Conservation (phyloP, 2,888 invertebrate species). For the Epistrophella euchroma region DNA sequence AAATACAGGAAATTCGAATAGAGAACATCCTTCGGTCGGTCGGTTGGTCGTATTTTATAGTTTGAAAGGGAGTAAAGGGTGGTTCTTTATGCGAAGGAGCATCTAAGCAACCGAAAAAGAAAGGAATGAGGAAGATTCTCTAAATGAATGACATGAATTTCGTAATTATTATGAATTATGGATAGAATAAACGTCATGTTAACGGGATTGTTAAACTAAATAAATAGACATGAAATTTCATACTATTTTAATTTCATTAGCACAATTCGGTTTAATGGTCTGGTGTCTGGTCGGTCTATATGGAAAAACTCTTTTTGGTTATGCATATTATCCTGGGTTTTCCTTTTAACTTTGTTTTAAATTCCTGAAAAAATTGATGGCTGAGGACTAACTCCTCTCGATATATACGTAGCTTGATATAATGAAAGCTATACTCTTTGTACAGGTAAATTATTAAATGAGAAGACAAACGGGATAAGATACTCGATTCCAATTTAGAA, state of each 20-base stretch:
- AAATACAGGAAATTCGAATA: slow-evolving; percentile 21
- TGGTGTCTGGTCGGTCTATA: slow-evolving; percentile 14
- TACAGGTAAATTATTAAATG: background rate
- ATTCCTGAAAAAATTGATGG: background rate
- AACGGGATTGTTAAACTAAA: slow-evolving; percentile 76
- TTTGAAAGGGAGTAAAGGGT: slow-evolving; percentile 14
- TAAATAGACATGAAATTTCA: slow-evolving; percentile 76
- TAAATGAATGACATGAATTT: slow-evolving; percentile 75
- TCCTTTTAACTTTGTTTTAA: background rate
- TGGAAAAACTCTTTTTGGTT: slow-evolving; percentile 25
- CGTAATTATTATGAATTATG: slow-evolving; percentile 76
- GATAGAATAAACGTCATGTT: slow-evolving; percentile 74
- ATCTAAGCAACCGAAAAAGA: slow-evolving; percentile 34
- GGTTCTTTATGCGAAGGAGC: background rate
- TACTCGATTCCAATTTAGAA: slow-evolving; percentile 74
- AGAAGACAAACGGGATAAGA: slow-evolving; percentile 52
- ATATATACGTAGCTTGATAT: too few species aligned
- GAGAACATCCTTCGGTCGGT: slow-evolving; percentile 15
- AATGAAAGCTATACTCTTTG: slow-evolving; percentile 5
- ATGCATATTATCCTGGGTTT: background rate
- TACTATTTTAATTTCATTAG: slow-evolving; percentile 76
- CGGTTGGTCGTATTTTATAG: slow-evolving; percentile 4
- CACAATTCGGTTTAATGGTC: slow-evolving; percentile 72
- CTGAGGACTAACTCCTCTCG: slow-evolving; percentile 3
- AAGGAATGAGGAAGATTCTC: slow-evolving; percentile 52